Evolutionary conservation across 2,888 invertebrate genomes (phyloP), one percentile per base, ranked within the genome.

Genomic region (Petrolisthes cinctipes): DNA sequence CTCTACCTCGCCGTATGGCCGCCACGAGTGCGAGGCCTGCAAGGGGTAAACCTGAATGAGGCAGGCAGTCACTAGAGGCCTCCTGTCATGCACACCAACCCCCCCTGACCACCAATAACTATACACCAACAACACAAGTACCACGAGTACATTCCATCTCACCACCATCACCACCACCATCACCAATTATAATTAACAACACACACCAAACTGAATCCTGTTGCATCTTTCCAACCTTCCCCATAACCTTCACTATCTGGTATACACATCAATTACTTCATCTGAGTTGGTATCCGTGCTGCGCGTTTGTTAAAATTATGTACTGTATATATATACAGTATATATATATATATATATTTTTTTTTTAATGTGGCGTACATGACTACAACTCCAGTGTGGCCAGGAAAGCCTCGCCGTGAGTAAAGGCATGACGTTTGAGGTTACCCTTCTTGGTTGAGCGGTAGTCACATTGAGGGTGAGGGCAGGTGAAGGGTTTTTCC

Each of bases 401-500:
- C 66, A 56, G 54, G 80, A 87, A 87, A 53, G 83, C 83, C 61
- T 87, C 83, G 11, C 87, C 83, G 80, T 87, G 87, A 14, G 87
- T 87, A 51, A 71, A 75, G 68, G 87, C 87, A 56, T 87, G 87
- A 4, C 87, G 83, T 51, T 87, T 87, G 17, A 87, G 87, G 57
- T 87, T 87, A 17, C 87, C 87, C 57, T 87, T 87, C 83, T 81
- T 83, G 80, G 87, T 87, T 79, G 87, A 87, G 23, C 83, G 83
- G 80, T 87, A 87, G 71, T 87, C 87, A 57, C 87, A 87, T 73
- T 87, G 87, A 57, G 87, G 87, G 73, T 83, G 75, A 5, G 87
- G 82, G 79, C 87, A 87, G n/a, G 87, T 83, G 94, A 99, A 99
- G 0, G 99, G 99, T 92, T 99, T 99, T 93, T 99, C 99, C 0